Base-by-base conservation (phyloP, 92 coral and sea anemone species). In the Actinernus sp. region DNA sequence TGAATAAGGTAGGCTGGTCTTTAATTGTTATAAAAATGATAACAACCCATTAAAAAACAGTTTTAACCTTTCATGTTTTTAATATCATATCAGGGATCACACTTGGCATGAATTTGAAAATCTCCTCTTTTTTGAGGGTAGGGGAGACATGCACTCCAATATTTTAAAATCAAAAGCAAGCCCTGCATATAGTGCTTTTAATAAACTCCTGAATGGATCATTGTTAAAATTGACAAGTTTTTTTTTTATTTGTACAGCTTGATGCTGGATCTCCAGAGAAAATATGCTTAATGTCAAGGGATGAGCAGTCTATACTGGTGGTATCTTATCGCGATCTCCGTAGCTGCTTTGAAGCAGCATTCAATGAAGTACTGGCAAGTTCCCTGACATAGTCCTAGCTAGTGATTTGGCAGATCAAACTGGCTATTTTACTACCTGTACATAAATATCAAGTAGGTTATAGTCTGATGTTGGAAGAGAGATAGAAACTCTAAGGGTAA, bases 221-320 rank as follows among this genome's bases (percentile, higher is more conserved):
- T n/a, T n/a, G n/a, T n/a, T n/a, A n/a, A n/a, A n/a, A n/a, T n/a
- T n/a, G n/a, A n/a, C n/a, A n/a, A n/a, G n/a, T n/a, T n/a, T n/a
- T n/a, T n/a, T n/a, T n/a, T n/a, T n/a, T n/a, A n/a, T n/a, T n/a
- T 60, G 78, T 58, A 10, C 51, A 94, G 99, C 90, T 95, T 54
- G 99, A 95, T 52, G 89, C 95, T 18, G 99, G 99, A 3, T 70
- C 99, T 21, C 81, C 95, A 7, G 99, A 95, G 60, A 91, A 89
- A 58, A 79, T 95, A 31, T 95, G 99, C 48, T 63, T 95, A 23
- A 70, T 84, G 49, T 95, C 99, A 2, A 78, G 99, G n/a, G 99
- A 95, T 47, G 99, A 95, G 61, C 97, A 91, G 66, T 83, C 95
- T 4, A 91, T 92, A 17, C 61, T 95, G 25, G 99, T 95, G 30